Base-by-base conservation (phyloP, 2,113 vertebrate genomes). In the Scomber japonicus region DNA sequence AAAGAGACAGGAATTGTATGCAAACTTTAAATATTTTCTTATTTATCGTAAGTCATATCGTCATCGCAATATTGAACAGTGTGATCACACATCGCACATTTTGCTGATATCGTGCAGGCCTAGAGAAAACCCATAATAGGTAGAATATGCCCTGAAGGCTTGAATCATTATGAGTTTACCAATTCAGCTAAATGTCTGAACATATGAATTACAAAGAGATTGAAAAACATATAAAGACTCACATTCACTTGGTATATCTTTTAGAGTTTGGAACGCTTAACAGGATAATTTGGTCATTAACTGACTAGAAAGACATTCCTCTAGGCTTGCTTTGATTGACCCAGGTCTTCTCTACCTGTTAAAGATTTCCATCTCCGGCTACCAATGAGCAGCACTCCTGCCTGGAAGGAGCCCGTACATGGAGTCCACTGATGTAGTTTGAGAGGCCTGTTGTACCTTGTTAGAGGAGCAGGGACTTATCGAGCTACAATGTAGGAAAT, bases 391-490 rank as follows among this genome's bases (percentile, higher is more conserved):
- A 31, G 5, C 8, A 17, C 27, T 31, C 4, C 24, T 59, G 59
- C 4, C 27, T 30, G 19, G 46, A 30, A 19, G 17, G 5, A 65
- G 60, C 17, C 48, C 45, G 51, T 44, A 15, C 14, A 14, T 15
- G 17, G 3, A 5, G 7, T 46, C 24, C 6, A 24, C 71, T 53
- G 50, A 64, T 55, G 46, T 55, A 19, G 13, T 27, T 35, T 71
- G 65, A 75, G 66, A 75, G 55, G 16, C 35, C 48, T 44, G 55
- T 50, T 63, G 30, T 30, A 59, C 60, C 53, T 65, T 59, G 48
- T 60, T 54, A 56, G 40, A 66, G 45, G 31, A 40, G 24, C 61
- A 55, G 21, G 14, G 21, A 54, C 27, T 13, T 19, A 64, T 35
- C 12, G 15, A 59, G 60, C 11, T 27, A 45, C 49, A 62, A 31